Evolutionary conservation across 53 echinoderm and acorn worm genomes (phyloP).

Genomic region (Apostichopus leukothele): DNA sequence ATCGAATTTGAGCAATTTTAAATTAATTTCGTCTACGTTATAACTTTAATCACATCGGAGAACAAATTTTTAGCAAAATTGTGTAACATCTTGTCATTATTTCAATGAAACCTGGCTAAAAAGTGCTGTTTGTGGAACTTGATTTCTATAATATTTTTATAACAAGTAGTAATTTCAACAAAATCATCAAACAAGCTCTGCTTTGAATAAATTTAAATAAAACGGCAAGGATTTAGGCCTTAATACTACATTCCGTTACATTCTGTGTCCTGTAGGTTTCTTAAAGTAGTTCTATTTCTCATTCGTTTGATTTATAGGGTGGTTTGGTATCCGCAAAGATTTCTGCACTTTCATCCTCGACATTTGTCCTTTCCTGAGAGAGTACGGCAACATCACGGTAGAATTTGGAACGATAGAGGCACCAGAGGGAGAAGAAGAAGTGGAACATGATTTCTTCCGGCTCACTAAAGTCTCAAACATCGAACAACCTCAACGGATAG

Average conservation of each 20-base stretch:
- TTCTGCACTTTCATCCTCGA: constrained; percentile 87
- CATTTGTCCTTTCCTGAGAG: constrained; percentile 73
- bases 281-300: neutral
- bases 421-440: constrained; percentile 53
- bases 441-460: constrained; percentile 71
- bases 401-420: constrained; percentile 51
- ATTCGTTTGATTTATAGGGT: constrained; percentile 63
- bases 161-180: too few relatives aligned
- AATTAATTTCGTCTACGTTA: too few relatives aligned
- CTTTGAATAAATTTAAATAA: too few relatives aligned
- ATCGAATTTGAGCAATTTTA: too few relatives aligned
- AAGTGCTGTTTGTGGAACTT: neutral
- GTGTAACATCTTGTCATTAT: too few relatives aligned
- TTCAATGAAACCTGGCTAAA: too few relatives aligned
- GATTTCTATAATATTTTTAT: too few relatives aligned
- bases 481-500: constrained; percentile 71
- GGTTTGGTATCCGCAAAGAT: constrained; percentile 99
- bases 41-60: too few relatives aligned
- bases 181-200: too few relatives aligned
- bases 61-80: too few relatives aligned
- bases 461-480: constrained; percentile 69
- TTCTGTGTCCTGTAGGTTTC: neutral
- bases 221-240: too few relatives aligned
- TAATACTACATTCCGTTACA: too few relatives aligned
- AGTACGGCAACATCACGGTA: constrained; percentile 92